Conservation (phyloP, 2,888 invertebrate species). For the Nomada ruficornis region DNA sequence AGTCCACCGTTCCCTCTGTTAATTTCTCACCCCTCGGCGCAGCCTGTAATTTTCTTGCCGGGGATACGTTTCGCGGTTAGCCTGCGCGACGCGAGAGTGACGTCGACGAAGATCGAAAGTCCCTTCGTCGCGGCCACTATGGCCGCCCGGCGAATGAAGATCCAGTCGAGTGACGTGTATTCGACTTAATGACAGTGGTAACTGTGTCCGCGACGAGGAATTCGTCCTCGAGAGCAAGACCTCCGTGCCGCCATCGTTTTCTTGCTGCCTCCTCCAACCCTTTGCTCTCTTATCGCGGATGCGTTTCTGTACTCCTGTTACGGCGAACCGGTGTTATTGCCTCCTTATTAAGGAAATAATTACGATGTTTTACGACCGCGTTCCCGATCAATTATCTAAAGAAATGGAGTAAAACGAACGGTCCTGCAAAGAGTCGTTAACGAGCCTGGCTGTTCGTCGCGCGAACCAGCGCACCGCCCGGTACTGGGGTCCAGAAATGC, state of each 20-base stretch:
- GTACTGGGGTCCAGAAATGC: neutral
- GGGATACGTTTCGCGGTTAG: constrained; percentile 8
- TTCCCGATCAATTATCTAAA: constrained; percentile 55
- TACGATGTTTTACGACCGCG: constrained; percentile 41
- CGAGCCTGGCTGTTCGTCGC: constrained; percentile 22
- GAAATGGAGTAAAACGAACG: constrained; percentile 39
- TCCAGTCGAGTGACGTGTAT: constrained; percentile 28
- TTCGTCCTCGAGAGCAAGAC: constrained; percentile 22
- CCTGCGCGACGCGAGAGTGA: neutral
- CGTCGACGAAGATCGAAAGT: neutral
- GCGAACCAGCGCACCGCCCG: constrained; percentile 1
- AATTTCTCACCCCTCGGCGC: neutral
- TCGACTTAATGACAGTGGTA: constrained; percentile 36
- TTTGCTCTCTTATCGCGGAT: constrained; percentile 19
- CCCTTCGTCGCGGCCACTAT: neutral
- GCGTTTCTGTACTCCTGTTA: constrained; percentile 49
- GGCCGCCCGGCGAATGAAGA: constrained; percentile 21
- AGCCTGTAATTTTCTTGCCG: constrained; percentile 24
- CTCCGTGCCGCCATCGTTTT: constrained; percentile 29
- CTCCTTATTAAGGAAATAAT: constrained; percentile 64
- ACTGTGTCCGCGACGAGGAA: constrained; percentile 34
- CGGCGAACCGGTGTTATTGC: constrained; percentile 50
- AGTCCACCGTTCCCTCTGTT: neutral
- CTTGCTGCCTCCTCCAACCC: constrained; percentile 15
- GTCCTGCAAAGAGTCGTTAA: constrained; percentile 14